Percentiles rank a stretch among this genome's conserved stretches.
Evolutionary conservation across 2,888 invertebrate species (phyloP).

Genomic region (Hyles lineata): DNA sequence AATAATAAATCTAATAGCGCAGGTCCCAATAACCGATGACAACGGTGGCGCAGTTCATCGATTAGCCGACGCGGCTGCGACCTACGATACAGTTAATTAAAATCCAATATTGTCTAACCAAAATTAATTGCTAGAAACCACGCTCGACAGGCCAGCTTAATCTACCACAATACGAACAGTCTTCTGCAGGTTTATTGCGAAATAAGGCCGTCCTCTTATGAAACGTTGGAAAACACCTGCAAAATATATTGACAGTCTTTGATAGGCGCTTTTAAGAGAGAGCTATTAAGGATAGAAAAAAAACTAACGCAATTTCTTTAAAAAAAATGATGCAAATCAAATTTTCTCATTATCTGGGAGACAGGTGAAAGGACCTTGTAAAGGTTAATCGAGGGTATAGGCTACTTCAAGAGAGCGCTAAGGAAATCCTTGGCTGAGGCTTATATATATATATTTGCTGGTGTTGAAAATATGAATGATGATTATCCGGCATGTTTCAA

Average conservation of each 20-base stretch:
- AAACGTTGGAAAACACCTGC: conserved; percentile 3
- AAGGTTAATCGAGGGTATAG: no score
- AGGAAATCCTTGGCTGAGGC: no score
- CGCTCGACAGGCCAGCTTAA: conserved; percentile 52
- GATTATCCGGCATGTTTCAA: neutral
- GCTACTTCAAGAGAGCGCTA: no score
- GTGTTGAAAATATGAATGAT: neutral
- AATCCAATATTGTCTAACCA: conserved; percentile 84
- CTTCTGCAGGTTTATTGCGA: conserved; percentile 34
- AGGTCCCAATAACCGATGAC: conserved; percentile 61
- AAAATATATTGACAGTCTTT: neutral
- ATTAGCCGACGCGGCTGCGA: conserved; percentile 61
- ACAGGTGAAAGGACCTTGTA: no score
- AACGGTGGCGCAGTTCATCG: conserved; percentile 60
- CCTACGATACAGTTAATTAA: conserved; percentile 81
- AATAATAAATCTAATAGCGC: conserved; percentile 54
- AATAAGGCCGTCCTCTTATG: conserved; percentile 38
- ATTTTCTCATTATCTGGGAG: no score
- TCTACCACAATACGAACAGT: conserved; percentile 42
- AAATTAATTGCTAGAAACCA: conserved; percentile 78
- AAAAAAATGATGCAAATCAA: no score
- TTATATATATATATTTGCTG: no score
- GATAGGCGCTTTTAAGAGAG: neutral
- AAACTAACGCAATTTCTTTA: no score
- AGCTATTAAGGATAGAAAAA: no score